Percentiles rank a stretch among this genome's conserved stretches.
phyloP scores from a whole-genome alignment of 2,797 vertebrate species.

The Arctocebus calabarensis region DNA sequence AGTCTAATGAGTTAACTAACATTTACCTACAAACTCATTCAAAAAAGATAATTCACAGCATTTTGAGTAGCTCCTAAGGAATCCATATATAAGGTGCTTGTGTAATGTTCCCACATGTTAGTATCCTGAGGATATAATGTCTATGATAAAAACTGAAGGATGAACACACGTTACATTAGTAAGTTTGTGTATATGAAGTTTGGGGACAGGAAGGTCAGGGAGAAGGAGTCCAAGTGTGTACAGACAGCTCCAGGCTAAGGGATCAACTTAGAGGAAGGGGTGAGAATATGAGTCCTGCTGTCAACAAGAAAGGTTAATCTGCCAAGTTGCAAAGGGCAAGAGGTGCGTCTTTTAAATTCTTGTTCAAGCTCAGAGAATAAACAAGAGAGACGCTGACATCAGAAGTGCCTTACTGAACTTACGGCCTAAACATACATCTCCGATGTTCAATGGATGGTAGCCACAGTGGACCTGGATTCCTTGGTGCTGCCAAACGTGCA shows the following conservation, averaged over 20 bases:
- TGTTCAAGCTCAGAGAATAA: background rate
- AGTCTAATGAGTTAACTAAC: background rate
- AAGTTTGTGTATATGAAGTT: background rate
- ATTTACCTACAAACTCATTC: background rate
- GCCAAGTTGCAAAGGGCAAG: background rate
- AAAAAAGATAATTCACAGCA: background rate
- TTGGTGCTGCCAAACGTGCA: background rate
- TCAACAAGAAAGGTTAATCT: background rate
- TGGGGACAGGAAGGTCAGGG: fast-evolving
- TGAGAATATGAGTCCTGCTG: background rate
- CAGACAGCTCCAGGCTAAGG: background rate
- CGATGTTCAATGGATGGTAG: background rate
- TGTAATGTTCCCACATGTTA: background rate
- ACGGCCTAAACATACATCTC: background rate
- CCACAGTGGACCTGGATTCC: background rate
- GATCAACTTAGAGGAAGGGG: background rate
- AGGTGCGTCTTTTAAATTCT: background rate
- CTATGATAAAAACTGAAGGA: background rate
- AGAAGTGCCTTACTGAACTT: background rate
- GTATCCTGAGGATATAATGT: background rate
- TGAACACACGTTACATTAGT: background rate
- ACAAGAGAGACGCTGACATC: background rate
- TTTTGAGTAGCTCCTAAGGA: background rate
- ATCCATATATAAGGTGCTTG: background rate
- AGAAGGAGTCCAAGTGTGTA: background rate